Conservation (phyloP, 2,888 invertebrate species). For the Ophioninae sp. region DNA sequence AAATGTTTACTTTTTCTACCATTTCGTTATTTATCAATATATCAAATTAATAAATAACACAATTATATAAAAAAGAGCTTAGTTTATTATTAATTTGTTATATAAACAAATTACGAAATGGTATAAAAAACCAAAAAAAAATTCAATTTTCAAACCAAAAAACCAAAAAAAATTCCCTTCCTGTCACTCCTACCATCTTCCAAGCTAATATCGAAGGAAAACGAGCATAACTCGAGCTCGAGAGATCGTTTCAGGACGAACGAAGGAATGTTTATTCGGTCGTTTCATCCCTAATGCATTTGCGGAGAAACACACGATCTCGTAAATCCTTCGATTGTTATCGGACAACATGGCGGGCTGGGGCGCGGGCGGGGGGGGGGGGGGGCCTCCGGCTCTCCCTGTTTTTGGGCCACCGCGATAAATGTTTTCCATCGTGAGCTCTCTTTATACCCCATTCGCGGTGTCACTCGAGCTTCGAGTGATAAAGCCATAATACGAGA, state of each 20-base stretch:
- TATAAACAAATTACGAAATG: too few species aligned
- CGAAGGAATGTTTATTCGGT: conserved; percentile 25
- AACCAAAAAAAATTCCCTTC: too few species aligned
- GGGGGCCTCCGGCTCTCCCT: conserved; percentile 57
- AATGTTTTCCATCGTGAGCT: conserved; percentile 35
- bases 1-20: too few species aligned
- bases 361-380: too few species aligned
- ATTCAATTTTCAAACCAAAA: too few species aligned
- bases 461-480: conserved; percentile 17
- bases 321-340: conserved; percentile 61
- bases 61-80: too few species aligned
- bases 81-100: too few species aligned
- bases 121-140: too few species aligned
- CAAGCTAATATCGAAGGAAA: too few species aligned
- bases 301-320: neutral
- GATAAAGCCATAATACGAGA: conserved; percentile 9
- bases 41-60: too few species aligned
- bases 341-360: conserved; percentile 47
- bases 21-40: too few species aligned
- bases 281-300: conserved; percentile 28
- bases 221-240: neutral
- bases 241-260: conserved; percentile 5
- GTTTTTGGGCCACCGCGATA: conserved; percentile 37
- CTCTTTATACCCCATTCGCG: conserved; percentile 27
- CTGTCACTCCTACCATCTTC: too few species aligned